These are phyloP conservation scores for Ptychoptera albimana DNA, from an alignment of 2,888 invertebrate genomes.

Conservation along the genomic window DNA sequence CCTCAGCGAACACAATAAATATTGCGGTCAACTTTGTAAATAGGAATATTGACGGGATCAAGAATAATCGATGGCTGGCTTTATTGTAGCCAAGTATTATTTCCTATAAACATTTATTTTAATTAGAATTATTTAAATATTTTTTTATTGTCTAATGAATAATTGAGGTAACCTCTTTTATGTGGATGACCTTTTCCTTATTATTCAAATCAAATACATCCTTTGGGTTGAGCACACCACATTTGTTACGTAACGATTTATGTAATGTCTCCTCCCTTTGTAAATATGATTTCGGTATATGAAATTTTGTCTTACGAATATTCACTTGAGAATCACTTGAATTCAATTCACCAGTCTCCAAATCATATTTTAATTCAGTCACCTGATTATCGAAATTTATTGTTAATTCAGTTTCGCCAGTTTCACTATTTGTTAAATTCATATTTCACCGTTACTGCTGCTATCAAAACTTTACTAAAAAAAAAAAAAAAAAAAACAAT, in stretches of 20 bases:
- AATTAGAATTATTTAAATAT: neutral
- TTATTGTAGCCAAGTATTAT: constrained; percentile 26
- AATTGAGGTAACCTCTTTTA: constrained; percentile 11
- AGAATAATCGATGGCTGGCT: constrained; percentile 35
- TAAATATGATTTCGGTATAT: constrained; percentile 23
- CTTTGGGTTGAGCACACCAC: constrained; percentile 3
- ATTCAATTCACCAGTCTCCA: neutral
- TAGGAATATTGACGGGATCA: constrained; percentile 42
- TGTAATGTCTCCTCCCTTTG: constrained; percentile 5
- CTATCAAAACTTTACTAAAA: no score
- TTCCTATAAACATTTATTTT: constrained; percentile 16
- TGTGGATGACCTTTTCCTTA: constrained; percentile 10
- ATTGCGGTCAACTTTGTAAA: constrained; percentile 37
- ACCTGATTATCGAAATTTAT: no score
- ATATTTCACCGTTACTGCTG: no score
- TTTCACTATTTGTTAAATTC: no score
- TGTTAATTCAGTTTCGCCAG: no score
- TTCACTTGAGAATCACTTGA: neutral
- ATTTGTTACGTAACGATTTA: neutral
- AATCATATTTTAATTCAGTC: neutral
- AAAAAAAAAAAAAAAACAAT: no score
- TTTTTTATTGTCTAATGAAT: constrained; percentile 4
- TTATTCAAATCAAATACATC: constrained; percentile 9
- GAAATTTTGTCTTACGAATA: constrained; percentile 23
- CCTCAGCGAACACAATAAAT: constrained; percentile 38